Evolutionary conservation across 2,797 vertebrate species (phyloP).

Genomic region (Argentina silus): DNA sequence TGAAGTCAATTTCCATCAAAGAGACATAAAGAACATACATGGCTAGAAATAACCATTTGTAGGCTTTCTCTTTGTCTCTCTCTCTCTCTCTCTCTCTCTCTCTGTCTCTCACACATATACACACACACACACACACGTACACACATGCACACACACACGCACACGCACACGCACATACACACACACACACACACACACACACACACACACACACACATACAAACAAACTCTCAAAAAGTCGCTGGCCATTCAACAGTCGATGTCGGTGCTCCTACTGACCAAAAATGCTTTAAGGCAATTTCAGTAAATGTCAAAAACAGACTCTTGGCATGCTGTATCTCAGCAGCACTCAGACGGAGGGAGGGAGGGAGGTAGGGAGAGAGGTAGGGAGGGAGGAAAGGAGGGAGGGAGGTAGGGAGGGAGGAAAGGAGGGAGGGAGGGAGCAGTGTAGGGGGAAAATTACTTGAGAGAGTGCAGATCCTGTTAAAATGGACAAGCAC

Average conservation of each 20-base stretch:
- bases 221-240: neutral
- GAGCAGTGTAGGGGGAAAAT: conserved; percentile 5
- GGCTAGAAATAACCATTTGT: neutral
- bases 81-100: neutral
- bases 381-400: no score
- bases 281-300: conserved; percentile 62
- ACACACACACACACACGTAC: neutral
- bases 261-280: conserved; percentile 41
- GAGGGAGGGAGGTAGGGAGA: no score
- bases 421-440: conserved; percentile 3
- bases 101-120: neutral
- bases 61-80: neutral
- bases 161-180: no score
- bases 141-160: no score
- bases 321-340: conserved; percentile 33
- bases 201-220: no score
- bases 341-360: conserved; percentile 38
- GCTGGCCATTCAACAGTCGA: conserved; percentile 14
- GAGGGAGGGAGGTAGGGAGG: no score
- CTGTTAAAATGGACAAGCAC: conserved; percentile 61
- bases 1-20: neutral
- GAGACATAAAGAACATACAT: neutral
- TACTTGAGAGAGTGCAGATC: conserved; percentile 51
- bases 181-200: no score
- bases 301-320: conserved; percentile 68